Conservation (phyloP, 2,797 vertebrate genomes). For the Balearica regulorum region DNA sequence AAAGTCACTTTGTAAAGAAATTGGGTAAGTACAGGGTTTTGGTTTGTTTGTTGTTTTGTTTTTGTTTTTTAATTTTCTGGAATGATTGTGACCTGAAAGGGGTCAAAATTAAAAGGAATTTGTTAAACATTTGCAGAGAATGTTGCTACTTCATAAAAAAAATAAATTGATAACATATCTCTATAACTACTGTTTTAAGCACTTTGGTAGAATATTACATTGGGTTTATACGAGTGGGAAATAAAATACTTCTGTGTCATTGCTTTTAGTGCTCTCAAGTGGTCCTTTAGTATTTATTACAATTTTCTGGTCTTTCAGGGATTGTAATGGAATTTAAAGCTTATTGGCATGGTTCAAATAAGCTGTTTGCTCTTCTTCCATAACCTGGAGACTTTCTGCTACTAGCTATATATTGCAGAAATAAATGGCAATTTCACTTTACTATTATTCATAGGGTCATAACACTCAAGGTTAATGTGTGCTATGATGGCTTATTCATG, state of each 20-base stretch:
- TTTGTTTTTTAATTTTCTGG: background rate
- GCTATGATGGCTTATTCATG: background rate
- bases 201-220: background rate
- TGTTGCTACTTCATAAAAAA: background rate
- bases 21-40: fast-evolving
- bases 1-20: background rate
- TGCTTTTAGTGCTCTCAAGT: background rate
- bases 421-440: background rate
- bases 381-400: background rate
- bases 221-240: background rate
- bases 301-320: background rate
- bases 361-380: background rate
- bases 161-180: background rate
- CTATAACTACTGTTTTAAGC: background rate
- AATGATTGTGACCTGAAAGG: background rate
- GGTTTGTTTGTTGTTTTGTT: background rate
- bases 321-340: background rate
- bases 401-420: background rate
- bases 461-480: background rate
- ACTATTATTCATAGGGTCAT: background rate
- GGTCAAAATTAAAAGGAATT: background rate
- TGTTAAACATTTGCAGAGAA: background rate
- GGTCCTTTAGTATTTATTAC: background rate
- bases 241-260: background rate
- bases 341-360: background rate